Base-by-base conservation (phyloP, 2,888 invertebrate genomes). In the Diplolepis rosae region DNA sequence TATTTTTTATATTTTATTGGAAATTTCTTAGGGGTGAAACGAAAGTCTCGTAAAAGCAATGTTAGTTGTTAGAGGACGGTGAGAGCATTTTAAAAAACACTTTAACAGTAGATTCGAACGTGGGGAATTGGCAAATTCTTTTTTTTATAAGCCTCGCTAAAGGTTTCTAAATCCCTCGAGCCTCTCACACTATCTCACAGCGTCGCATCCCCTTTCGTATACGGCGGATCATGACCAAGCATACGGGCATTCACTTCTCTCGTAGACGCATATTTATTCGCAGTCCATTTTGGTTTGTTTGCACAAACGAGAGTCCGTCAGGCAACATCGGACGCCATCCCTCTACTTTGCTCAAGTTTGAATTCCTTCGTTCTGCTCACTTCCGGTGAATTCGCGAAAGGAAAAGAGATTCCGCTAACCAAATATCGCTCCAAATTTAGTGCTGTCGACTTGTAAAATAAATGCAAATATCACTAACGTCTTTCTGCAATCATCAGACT, bases 281-380 rank as follows among this genome's bases (percentile, higher is more conserved):
- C 85, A 86, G 88, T 88, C 88, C 88, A 88, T 88, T 88, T 87
- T 87, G 83, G 87, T 85, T 84, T 88, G 87, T 88, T 88, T 88
- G 86, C 86, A 81, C 84, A 81, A 82, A 82, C 83, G 84, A 81
- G 83, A 83, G 84, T 84, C 84, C 83, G 86, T 85, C 83, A 83
- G 84, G 72, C 77, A 56, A 69, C 77, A 77, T 75, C 74, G 73
- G 72, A 35, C 71, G 68, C 72, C 74, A 73, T 68, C 68, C 73
- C 74, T 74, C 74, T 74, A 75, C 75, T 77, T 77, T 68, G 69
- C 71, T 75, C 71, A 61, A 68, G 84, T 82, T 84, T 83, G 82
- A 83, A 83, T 85, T 84, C 82, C 84, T 82, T 72, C 81, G 79
- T 76, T 69, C 48, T 70, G 66, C 80, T 78, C 76, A 76, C 79